Percentiles rank a stretch among this genome's conserved stretches.
phyloP scores from a whole-genome alignment of 23 tunicate genomes.

The Styela clava region DNA sequence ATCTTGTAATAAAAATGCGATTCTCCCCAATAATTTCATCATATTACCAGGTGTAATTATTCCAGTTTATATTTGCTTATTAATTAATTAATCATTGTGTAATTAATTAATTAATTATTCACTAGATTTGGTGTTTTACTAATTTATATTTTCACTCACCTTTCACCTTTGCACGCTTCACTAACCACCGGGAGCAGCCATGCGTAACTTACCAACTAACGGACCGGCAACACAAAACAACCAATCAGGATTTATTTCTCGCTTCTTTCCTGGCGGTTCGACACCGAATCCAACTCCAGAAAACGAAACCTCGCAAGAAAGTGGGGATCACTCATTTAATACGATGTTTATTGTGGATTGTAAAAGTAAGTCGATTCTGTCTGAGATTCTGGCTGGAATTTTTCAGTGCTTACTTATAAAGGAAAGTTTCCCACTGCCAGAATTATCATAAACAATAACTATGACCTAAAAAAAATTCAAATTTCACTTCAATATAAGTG shows the following conservation, averaged over 20 bases:
- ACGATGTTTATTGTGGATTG: neutral
- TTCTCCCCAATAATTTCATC: too few relatives aligned
- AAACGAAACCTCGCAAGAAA: neutral
- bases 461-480: too few relatives aligned
- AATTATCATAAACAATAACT: too few relatives aligned
- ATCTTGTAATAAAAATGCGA: too few relatives aligned
- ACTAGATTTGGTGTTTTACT: neutral
- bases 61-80: too few relatives aligned
- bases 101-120: too few relatives aligned
- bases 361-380: neutral
- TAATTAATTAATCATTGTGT: too few relatives aligned
- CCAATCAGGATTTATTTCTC: slow-evolving; percentile 2
- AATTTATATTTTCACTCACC: slow-evolving; percentile 2
- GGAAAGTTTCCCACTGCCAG: too few relatives aligned
- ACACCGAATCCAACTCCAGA: neutral
- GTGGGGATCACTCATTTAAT: neutral
- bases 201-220: slow-evolving; percentile 9
- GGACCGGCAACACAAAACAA: neutral
- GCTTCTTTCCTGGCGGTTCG: neutral
- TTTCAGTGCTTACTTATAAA: too few relatives aligned
- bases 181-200: slow-evolving; percentile 25
- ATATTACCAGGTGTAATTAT: too few relatives aligned
- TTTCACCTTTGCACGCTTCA: slow-evolving; percentile 39
- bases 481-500: too few relatives aligned
- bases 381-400: too few relatives aligned